Evolutionary conservation across 1,140 invertebrate species (phyloP).

Genomic region (Copidosoma floridanum): DNA sequence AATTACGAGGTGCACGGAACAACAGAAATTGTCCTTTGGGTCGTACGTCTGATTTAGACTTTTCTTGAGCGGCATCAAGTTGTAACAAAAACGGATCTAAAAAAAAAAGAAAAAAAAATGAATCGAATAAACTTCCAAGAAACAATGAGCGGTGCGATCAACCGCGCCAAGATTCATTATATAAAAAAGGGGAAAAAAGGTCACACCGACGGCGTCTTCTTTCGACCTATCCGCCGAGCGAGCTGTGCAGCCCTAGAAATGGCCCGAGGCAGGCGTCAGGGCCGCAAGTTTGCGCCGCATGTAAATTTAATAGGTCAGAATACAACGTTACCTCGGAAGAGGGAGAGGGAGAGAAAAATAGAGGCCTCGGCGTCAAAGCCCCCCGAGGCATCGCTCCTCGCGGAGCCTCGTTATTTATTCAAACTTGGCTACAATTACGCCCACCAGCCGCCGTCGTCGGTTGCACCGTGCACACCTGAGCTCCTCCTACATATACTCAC

Average conservation of each 20-base stretch:
- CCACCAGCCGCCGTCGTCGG: not conserved
- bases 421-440: slow-evolving; percentile 24
- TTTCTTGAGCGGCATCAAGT: too few species aligned
- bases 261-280: not conserved
- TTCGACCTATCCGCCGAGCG: too few species aligned
- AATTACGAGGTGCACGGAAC: too few species aligned
- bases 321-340: not conserved
- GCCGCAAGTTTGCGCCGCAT: slow-evolving; percentile 5
- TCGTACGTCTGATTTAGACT: too few species aligned
- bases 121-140: too few species aligned
- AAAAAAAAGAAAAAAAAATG: too few species aligned
- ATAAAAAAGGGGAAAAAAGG: slow-evolving; percentile 1
- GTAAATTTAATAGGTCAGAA: slow-evolving; percentile 23
- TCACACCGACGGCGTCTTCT: not conserved
- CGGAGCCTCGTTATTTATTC: slow-evolving; percentile 24
- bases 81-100: too few species aligned
- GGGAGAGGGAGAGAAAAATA: not conserved
- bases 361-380: not conserved
- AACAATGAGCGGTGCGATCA: not conserved
- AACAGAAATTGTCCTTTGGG: too few species aligned
- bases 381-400: slow-evolving; percentile 1
- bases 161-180: not conserved
- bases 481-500: not conserved
- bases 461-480: slow-evolving; percentile 6
- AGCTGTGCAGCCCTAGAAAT: not conserved